phyloP scores from a whole-genome alignment of 2,888 invertebrate genomes.

The Listrodromus nycthemerus region DNA sequence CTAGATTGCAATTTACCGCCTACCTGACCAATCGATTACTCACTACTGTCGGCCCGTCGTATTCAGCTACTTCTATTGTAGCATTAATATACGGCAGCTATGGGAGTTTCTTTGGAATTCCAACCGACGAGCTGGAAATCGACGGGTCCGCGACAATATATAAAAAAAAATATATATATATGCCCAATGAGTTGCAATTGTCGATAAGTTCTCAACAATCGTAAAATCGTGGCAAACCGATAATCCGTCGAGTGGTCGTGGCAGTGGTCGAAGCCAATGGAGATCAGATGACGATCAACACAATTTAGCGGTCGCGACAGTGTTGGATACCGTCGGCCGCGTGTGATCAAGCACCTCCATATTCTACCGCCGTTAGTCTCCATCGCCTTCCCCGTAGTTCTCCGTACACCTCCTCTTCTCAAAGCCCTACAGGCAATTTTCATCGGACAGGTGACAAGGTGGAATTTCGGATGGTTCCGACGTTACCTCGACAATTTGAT shows the following conservation, averaged over 20 bases:
- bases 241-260: neutral
- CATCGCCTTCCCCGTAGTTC: constrained; percentile 9
- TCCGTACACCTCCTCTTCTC: neutral
- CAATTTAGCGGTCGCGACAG: constrained; percentile 19
- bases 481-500: constrained; percentile 51
- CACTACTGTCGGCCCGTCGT: constrained; percentile 8
- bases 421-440: constrained; percentile 53
- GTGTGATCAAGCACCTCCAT: constrained; percentile 13
- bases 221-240: neutral
- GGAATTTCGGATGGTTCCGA: constrained; percentile 43
- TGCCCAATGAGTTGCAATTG: too few relatives aligned
- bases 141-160: neutral
- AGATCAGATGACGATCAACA: constrained; percentile 1
- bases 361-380: neutral
- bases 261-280: neutral
- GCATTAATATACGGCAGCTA: constrained; percentile 5
- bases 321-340: constrained; percentile 1
- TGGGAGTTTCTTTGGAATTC: constrained; percentile 8
- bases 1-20: constrained; percentile 46
- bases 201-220: too few relatives aligned
- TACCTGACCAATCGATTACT: constrained; percentile 46
- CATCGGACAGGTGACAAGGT: constrained; percentile 51
- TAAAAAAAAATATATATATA: too few relatives aligned
- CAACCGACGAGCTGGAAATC: neutral
- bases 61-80: constrained; percentile 13